Evolutionary conservation across 2,888 invertebrate species (phyloP).

Genomic region (Drosophila merina): DNA sequence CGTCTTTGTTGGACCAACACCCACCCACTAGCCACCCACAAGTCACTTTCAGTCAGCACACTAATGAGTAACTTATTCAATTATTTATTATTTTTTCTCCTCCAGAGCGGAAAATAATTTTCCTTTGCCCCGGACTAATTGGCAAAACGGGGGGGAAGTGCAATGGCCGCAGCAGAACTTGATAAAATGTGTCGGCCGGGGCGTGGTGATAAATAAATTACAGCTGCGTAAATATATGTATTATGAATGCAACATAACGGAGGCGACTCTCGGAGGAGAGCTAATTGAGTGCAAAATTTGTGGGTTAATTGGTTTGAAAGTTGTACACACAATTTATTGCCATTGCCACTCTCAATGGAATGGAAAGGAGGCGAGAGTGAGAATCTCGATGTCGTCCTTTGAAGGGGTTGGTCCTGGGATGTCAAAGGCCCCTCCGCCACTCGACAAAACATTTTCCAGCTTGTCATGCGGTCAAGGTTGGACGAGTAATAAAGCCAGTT

Average conservation of each 20-base stretch:
- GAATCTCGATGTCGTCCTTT: background rate
- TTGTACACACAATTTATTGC: constrained; percentile 51
- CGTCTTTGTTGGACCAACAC: too few relatives aligned
- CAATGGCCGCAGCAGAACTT: constrained; percentile 16
- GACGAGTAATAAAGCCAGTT: constrained; percentile 60
- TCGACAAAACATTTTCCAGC: constrained; percentile 59
- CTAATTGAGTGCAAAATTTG: constrained; percentile 72
- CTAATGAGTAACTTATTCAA: constrained; percentile 71
- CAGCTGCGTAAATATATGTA: constrained; percentile 21
- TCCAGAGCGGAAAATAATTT: constrained; percentile 62
- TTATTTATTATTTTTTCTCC: constrained; percentile 62
- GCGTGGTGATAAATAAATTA: constrained; percentile 48
- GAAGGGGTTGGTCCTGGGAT: background rate
- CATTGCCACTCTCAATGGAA: constrained; percentile 35
- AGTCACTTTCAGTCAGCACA: constrained; percentile 20
- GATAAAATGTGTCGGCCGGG: constrained; percentile 22
- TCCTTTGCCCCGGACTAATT: constrained; percentile 38
- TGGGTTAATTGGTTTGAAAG: constrained; percentile 61
- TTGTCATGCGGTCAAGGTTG: constrained; percentile 72
- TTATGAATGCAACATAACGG: background rate
- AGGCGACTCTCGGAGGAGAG: constrained; percentile 11
- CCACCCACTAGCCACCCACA: constrained; percentile 1
- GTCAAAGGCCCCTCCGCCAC: constrained; percentile 28
- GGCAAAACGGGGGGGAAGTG: constrained; percentile 19
- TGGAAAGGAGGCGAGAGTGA: background rate